Evolutionary conservation across 53 echinoderm and acorn worm species (phyloP).

Genomic region (Pentamera pediparva): DNA sequence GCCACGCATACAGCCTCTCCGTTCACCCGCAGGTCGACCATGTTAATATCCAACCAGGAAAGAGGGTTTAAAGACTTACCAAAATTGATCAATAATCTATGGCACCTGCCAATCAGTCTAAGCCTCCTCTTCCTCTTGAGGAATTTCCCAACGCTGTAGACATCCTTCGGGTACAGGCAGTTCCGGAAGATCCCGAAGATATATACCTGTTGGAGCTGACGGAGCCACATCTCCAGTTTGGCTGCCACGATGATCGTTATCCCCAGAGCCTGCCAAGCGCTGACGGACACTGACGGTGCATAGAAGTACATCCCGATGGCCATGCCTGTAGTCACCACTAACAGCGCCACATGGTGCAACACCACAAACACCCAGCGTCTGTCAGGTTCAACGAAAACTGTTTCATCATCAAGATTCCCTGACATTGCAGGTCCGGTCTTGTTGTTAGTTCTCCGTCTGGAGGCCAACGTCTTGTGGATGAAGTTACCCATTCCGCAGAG

Average conservation of each 20-base stretch:
- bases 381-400: background rate
- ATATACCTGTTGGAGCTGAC: constrained; percentile 65
- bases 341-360: background rate
- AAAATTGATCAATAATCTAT: constrained; percentile 58
- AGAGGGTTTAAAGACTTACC: constrained; percentile 41
- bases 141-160: constrained; percentile 50
- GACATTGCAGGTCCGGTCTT: background rate
- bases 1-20: no score
- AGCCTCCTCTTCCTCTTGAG: constrained; percentile 59
- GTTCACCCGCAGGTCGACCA: no score
- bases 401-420: background rate
- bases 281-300: constrained; percentile 4
- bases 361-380: background rate
- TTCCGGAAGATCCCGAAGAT: constrained; percentile 74
- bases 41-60: background rate
- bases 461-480: background rate
- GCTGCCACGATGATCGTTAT: constrained; percentile 51
- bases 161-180: constrained; percentile 63
- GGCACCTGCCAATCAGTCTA: constrained; percentile 36
- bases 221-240: constrained; percentile 50
- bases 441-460: constrained; percentile 13
- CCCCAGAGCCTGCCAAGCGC: constrained; percentile 50
- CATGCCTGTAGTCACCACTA: background rate
- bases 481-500: constrained; percentile 44
- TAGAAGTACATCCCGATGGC: constrained; percentile 20